Base-by-base conservation (phyloP, 2,888 invertebrate species). In the Lysandra coridon region DNA sequence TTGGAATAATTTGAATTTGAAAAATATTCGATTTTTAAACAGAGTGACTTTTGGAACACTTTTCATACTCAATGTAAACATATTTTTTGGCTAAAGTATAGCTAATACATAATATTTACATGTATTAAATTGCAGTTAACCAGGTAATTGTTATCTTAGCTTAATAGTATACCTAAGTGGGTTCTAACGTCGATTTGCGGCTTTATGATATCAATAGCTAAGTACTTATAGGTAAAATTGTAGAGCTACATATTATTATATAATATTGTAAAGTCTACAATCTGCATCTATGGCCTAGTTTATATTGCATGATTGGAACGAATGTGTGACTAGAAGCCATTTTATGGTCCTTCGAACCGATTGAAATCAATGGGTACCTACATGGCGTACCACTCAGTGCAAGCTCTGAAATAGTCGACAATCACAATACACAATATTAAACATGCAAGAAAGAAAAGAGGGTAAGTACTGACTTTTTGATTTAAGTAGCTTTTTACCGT, bases 281-380 rank as follows among this genome's bases (percentile, higher is more conserved):
- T 33, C 33, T 69, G 12, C 64, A 30, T 64, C 64, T 23, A 33
- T 17, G 33, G 33, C 33, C 69, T 69, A 69, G 5, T 17, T 69
- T 37, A 17, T 23, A 37, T 69, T 14, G 14, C 17, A 37, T 69
- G 69, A 69, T 69, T 69, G 69, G 33, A 69, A 69, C 69, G 69
- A 69, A 69, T 17, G 69, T 69, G 33, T 69, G 33, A 69, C 33
- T 1, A 69, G 69, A 69, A 69, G 33, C 69, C 33, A 69, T 69
- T 69, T 69, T 37, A 37, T 69, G 69, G 69, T 69, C 69, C 69
- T 69, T 69, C 69, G 2, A 37, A 17, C 14, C 30, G 69, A 69
- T 33, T 7, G 33, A 69, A 37, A 17, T 33, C 69, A 69, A 69
- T 37, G 30, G 30, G 10, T 64, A 33, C 23, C 23, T 23, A 23